Base-by-base conservation (phyloP, 2,888 invertebrate genomes). In the Teleogryllus oceanicus region DNA sequence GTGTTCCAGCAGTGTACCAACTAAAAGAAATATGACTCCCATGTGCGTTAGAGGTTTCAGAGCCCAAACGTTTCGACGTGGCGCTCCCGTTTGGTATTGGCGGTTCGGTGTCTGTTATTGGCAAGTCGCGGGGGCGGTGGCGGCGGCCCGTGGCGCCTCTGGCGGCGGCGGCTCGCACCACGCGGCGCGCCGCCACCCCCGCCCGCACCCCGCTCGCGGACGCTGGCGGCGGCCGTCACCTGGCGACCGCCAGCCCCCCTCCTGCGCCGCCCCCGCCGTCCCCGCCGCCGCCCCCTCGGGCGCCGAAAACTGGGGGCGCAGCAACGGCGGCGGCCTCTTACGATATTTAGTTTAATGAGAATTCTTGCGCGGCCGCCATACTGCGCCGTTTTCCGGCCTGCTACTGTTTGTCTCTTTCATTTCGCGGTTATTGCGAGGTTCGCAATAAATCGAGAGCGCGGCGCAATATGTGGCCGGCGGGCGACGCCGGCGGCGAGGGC, bases 341-440 rank as follows among this genome's bases (percentile, higher is more conserved):
- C 62, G 62, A 62, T 62, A 62, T 62, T 62, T 62, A 62, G 16
- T 62, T 62, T 62, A 62, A 62, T 62, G 62, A 62, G 62, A 62
- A 62, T 62, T 62, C 62, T 62, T 62, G 62, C 1, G 16, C 8
- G 62, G n/a, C 62, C 16, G 62, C 62, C 62, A 62, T 62, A 62
- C 11, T 62, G 62, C 62, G 16, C 13, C 62, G 62, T 62, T 62
- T 62, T 62, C 62, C 62, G 13, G 8, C 62, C n/a, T n/a, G 62
- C n/a, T 13, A n/a, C 62, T 62, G 62, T 62, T 62, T 62, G 62
- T 62, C 62, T 62, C 62, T 62, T 62, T 62, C 62, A 62, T 62
- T 62, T n/a, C 16, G 62, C 62, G 62, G 62, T 18, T 16, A 62
- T 62, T 62, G 62, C 62, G 62, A 62, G 62, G 3, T 62, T n/a